A percentile compares a stretch with the other conserved stretches of the same genome.
phyloP scores from a whole-genome alignment of 2,797 vertebrate species.

The Psittacula echo region DNA sequence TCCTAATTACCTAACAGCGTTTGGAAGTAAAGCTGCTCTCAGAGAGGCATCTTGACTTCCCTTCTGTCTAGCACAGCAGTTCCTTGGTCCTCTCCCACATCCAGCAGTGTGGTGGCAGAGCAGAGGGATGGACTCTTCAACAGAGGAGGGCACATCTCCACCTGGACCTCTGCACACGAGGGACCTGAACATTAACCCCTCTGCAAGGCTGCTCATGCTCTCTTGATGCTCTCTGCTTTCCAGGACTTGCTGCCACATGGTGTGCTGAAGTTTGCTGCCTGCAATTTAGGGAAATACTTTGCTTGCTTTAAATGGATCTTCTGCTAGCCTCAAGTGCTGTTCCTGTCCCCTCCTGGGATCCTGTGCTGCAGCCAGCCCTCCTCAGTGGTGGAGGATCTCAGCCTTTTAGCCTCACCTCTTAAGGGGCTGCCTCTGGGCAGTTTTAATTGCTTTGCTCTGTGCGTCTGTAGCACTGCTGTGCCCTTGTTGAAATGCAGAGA shows the following conservation, averaged over 20 bases:
- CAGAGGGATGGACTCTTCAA: not conserved
- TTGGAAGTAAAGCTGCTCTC: conserved; percentile 3
- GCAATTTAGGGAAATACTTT: not conserved
- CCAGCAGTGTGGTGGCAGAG: not conserved
- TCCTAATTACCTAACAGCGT: not conserved
- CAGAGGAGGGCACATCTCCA: not conserved
- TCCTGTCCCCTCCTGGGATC: not conserved
- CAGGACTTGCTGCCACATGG: not conserved
- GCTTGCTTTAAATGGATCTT: not conserved
- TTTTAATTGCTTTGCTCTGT: not conserved
- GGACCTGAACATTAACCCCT: accelerated
- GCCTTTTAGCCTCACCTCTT: not conserved
- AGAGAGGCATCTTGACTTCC: not conserved
- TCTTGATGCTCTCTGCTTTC: not conserved
- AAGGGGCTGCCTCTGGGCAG: not conserved
- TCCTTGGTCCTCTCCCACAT: not conserved
- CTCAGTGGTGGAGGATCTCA: not conserved
- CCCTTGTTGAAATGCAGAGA: not conserved
- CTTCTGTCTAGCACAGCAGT: not conserved
- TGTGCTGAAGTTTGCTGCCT: not conserved
- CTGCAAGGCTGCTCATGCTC: not conserved
- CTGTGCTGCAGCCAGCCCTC: not conserved
- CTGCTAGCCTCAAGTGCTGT: not conserved
- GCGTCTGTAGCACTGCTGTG: not conserved
- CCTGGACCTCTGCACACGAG: not conserved